Evolutionary conservation across 2,888 invertebrate species (phyloP), one percentile per base, ranked within the genome.

Genomic region (Agonum fuliginosum): DNA sequence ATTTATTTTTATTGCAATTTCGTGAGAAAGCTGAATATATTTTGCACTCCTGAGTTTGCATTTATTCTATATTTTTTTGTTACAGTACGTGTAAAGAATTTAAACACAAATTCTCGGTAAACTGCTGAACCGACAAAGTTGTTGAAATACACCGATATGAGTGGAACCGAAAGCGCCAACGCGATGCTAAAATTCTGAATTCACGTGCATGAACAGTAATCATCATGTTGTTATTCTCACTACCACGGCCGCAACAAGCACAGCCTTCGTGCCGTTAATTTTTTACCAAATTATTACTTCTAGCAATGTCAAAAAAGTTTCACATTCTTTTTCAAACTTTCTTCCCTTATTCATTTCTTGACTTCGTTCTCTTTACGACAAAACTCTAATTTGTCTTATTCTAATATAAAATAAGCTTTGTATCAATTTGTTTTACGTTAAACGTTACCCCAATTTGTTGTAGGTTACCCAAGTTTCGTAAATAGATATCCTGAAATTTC

Each of bases 1-100:
- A 72, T 72, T 72, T 72, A 72, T 72, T 72, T 72, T 72, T 72
- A 72, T 72, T 72, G 37, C 72, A 54, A 72, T 58, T 72, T 72
- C 72, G 72, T 72, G 72, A 72, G 72, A 72, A 37, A 54, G 72
- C 58, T 22, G 58, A 37, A 51, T 58, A 54, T 58, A 58, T 54
- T 72, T 72, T 72, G 41, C 58, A 72, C 72, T 58, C 41, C 72
- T 54, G 54, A 58, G 72, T 72, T 72, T 72, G 41, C 54, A 72
- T 72, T 54, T 72, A 72, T 72, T 72, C 37, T 54, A 72, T 58
- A 72, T 37, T 54, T 72, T 67, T 72, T 72, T 72, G 34, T 58
- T 43, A 46, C 24, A 17, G 27, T 27, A 70, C 70, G 70, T 70
- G 70, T 46, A 46, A 70, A 70, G 70, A 70, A 70, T 70, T 70